A percentile compares a stretch with the other conserved stretches of the same genome.
phyloP scores from a whole-genome alignment of 64 coral and sea anemone species.

The Catalaphyllia jardinei region DNA sequence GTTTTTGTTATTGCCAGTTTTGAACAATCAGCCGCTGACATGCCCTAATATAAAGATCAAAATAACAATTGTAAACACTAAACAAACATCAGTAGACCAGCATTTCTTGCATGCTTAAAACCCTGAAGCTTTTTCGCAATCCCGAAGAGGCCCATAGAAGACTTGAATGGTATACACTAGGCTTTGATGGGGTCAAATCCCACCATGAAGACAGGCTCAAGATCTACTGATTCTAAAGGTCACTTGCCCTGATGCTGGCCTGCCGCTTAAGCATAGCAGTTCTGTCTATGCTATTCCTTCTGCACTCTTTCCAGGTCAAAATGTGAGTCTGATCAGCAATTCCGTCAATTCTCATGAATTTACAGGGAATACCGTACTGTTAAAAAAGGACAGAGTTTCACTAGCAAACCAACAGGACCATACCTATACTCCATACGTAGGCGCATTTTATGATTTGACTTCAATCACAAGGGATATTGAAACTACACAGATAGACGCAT shows the following conservation, averaged over 20 bases:
- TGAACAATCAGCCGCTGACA: too few species aligned
- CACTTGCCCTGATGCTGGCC: conserved; percentile 92
- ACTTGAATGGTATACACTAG: too few species aligned
- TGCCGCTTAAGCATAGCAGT: conserved; percentile 61
- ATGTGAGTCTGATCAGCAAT: conserved; percentile 75
- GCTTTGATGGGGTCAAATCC: not conserved
- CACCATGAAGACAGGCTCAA: not conserved
- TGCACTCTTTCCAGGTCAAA: conserved; percentile 83
- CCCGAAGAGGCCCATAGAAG: too few species aligned
- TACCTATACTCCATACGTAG: too few species aligned
- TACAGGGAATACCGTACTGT: conserved; percentile 93
- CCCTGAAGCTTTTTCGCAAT: too few species aligned
- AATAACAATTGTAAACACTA: not conserved
- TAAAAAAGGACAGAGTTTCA: conserved; percentile 36
- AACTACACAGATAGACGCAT: too few species aligned
- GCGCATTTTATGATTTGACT: too few species aligned
- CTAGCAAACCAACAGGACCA: not conserved
- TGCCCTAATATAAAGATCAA: too few species aligned
- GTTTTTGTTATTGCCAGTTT: too few species aligned
- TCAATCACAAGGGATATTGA: too few species aligned
- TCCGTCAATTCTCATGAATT: conserved; percentile 90
- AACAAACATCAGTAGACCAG: not conserved
- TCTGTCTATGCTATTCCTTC: conserved; percentile 67
- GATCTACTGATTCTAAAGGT: not conserved
- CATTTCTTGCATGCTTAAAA: too few species aligned